phyloP scores from a whole-genome alignment of 2,888 invertebrate genomes.

The Linnaemya tessellans region DNA sequence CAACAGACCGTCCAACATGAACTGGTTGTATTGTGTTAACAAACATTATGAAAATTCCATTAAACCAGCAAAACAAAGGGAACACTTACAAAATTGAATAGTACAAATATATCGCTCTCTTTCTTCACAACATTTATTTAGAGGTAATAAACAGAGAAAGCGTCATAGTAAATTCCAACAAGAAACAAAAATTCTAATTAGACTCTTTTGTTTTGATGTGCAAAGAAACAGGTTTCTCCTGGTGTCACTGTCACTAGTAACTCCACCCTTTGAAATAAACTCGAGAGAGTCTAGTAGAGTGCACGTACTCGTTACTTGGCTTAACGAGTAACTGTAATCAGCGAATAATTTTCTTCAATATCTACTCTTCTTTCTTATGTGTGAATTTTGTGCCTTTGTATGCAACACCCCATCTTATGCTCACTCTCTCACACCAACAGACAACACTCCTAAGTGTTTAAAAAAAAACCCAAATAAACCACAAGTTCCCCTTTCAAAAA shows the following conservation, averaged over 20 bases:
- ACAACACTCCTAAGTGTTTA: not conserved
- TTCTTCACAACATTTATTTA: not conserved
- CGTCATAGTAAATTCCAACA: not conserved
- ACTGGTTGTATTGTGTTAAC: slow-evolving; percentile 78
- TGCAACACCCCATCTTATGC: not conserved
- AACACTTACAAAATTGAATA: not conserved
- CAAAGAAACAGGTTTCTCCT: slow-evolving; percentile 46
- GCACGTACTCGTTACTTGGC: slow-evolving; percentile 40
- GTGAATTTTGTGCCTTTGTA: not conserved
- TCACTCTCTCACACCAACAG: slow-evolving; percentile 23
- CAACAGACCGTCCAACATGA: slow-evolving; percentile 82
- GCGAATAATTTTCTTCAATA: not conserved
- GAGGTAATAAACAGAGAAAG: not conserved
- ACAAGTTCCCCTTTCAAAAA: not conserved
- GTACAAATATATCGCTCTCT: slow-evolving; percentile 24
- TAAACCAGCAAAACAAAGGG: slow-evolving; percentile 34
- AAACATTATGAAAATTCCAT: slow-evolving; percentile 62
- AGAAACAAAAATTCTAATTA: slow-evolving; percentile 52
- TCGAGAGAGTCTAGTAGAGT: not conserved
- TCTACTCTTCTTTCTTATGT: slow-evolving; percentile 28
- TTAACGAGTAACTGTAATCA: slow-evolving; percentile 33
- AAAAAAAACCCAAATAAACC: not conserved
- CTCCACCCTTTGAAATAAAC: slow-evolving; percentile 37
- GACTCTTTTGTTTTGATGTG: not conserved
- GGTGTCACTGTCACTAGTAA: not conserved